Evolutionary conservation across 2,797 vertebrate species (phyloP).

Genomic region (Lerista edwardsae): DNA sequence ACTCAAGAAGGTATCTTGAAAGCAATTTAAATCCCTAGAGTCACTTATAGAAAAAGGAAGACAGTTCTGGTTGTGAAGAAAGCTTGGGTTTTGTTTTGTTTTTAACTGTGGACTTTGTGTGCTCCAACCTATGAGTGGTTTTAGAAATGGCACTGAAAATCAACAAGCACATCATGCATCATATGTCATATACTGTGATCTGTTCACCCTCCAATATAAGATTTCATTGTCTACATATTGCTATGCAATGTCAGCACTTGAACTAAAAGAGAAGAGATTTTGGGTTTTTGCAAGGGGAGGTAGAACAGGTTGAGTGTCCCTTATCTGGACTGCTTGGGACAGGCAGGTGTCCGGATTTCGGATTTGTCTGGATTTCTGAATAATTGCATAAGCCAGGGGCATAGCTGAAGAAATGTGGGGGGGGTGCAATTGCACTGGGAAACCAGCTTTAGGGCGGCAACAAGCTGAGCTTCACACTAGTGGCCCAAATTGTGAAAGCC

Average conservation of each 20-base stretch:
- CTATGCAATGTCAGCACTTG: not conserved
- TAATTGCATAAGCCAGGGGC: too few species aligned
- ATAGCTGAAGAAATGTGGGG: too few species aligned
- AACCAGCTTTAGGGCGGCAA: too few species aligned
- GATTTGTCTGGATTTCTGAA: too few species aligned
- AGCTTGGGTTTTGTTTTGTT: slow-evolving; percentile 30
- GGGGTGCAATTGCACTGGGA: too few species aligned
- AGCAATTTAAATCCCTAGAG: slow-evolving; percentile 34
- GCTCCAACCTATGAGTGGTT: not conserved
- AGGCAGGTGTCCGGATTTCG: too few species aligned
- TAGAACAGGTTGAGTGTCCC: too few species aligned
- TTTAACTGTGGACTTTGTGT: not conserved
- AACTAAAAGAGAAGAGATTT: not conserved
- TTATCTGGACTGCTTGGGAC: too few species aligned
- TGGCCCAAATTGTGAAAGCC: too few species aligned
- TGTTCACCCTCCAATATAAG: not conserved
- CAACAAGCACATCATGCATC: not conserved
- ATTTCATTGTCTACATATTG: not conserved
- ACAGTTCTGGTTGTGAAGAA: slow-evolving; percentile 31
- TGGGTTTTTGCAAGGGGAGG: not conserved
- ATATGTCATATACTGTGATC: slow-evolving; percentile 28
- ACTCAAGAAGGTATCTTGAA: slow-evolving; percentile 45
- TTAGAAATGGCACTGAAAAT: slow-evolving; percentile 4
- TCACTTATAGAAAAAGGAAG: slow-evolving; percentile 35
- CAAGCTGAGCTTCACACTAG: too few species aligned